Percentiles rank a stretch among this genome's conserved stretches.
These are phyloP conservation scores for Listronotus oregonensis DNA, from an alignment of 1,140 invertebrate species.

Conservation along the genomic window DNA sequence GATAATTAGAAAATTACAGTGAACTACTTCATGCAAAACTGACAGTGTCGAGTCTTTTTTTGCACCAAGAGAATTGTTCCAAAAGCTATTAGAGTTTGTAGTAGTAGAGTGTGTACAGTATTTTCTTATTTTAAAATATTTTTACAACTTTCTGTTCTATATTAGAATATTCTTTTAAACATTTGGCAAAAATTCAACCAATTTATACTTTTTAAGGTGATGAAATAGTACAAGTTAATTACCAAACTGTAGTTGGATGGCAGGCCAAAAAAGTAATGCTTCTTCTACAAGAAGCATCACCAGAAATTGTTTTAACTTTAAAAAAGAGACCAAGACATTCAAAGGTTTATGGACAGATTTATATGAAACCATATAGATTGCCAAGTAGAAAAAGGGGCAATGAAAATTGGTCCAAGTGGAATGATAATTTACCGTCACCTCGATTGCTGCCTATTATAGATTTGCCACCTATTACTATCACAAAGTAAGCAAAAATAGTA, in stretches of 20 bases:
- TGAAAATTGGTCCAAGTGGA: conserved; percentile 66
- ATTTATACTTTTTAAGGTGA: conserved; percentile 68
- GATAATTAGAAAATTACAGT: no score
- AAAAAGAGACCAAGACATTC: conserved; percentile 85
- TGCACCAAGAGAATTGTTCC: no score
- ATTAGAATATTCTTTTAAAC: no score
- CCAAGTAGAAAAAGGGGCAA: conserved; percentile 75
- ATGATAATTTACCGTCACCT: conserved; percentile 70
- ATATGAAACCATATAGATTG: conserved; percentile 77
- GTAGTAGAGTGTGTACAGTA: no score
- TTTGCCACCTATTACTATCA: conserved; percentile 64
- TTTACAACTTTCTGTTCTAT: no score
- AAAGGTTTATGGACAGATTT: conserved; percentile 82
- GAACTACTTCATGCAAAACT: no score
- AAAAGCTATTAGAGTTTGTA: no score
- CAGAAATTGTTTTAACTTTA: conserved; percentile 80
- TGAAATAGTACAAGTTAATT: conserved; percentile 91
- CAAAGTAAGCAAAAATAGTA: conserved; percentile 59
- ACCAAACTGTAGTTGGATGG: conserved; percentile 92
- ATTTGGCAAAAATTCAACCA: no score
- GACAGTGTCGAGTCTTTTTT: no score
- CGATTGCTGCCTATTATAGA: conserved; percentile 68
- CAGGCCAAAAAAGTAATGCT: conserved; percentile 79
- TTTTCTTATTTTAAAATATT: no score
- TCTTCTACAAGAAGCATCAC: conserved; percentile 76